Conservation (phyloP, 1,140 invertebrate species). For the Drosophila tsacasi region DNA sequence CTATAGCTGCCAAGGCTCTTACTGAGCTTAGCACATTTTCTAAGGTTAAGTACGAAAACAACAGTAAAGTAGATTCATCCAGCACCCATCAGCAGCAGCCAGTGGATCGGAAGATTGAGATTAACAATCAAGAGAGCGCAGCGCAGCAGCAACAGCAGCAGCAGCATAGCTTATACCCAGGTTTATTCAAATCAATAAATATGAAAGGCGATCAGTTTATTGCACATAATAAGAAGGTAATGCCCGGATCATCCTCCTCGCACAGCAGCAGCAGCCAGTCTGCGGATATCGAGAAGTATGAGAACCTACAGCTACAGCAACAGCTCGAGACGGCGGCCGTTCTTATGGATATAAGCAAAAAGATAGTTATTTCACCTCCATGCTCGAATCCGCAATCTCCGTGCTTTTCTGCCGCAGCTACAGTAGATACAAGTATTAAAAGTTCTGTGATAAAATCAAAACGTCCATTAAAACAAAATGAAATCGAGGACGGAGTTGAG, state of each 20-base stretch:
- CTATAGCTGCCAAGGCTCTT: constrained; percentile 82
- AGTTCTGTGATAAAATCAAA: constrained; percentile 85
- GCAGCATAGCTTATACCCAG: constrained; percentile 48
- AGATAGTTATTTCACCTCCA: constrained; percentile 84
- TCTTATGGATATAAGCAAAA: constrained; percentile 85
- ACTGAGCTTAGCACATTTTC: constrained; percentile 83
- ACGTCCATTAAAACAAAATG: constrained; percentile 74
- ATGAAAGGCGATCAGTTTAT: constrained; percentile 38
- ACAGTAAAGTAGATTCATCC: constrained; percentile 44
- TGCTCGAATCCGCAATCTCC: constrained; percentile 85
- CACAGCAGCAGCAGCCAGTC: constrained; percentile 30
- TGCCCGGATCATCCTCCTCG: constrained; percentile 18
- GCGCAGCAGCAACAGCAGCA: constrained; percentile 21
- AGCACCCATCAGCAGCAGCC: constrained; percentile 6
- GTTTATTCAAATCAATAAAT: constrained; percentile 49
- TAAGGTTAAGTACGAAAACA: constrained; percentile 63
- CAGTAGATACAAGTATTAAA: constrained; percentile 81
- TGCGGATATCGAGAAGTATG: constrained; percentile 67
- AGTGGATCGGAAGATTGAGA: constrained; percentile 40
- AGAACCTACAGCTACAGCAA: constrained; percentile 77
- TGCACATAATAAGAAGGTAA: constrained; percentile 35
- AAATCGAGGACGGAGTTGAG: constrained; percentile 73
- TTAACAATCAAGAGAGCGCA: constrained; percentile 37
- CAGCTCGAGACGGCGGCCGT: constrained; percentile 84
- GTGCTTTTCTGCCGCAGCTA: constrained; percentile 62